phyloP scores from a whole-genome alignment of 1,140 invertebrate species.

The Halesus radiatus region DNA sequence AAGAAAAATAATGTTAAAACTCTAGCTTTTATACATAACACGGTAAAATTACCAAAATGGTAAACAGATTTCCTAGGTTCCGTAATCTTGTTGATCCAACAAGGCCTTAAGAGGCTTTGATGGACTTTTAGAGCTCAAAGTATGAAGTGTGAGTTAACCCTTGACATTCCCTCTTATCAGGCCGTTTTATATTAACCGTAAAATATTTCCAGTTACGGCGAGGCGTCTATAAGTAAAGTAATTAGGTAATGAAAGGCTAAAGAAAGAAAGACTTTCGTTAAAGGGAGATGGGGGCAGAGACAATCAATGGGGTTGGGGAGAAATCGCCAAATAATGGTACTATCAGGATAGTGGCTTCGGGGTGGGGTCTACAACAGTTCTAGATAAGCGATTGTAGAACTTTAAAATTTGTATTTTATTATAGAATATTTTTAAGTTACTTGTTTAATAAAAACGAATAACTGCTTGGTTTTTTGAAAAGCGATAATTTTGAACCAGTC shows the following conservation, averaged over 20 bases:
- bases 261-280: conserved; percentile 51
- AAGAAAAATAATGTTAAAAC: too few species aligned
- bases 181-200: conserved; percentile 21
- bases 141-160: conserved; percentile 18
- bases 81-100: background rate
- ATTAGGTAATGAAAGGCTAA: conserved; percentile 57
- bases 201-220: conserved; percentile 10
- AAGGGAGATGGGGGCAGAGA: conserved; percentile 41
- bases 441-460: too few species aligned
- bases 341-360: background rate
- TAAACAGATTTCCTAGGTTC: background rate
- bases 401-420: too few species aligned
- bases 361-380: background rate
- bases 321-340: conserved; percentile 54
- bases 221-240: conserved; percentile 54
- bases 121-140: background rate
- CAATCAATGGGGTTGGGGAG: conserved; percentile 45
- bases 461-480: too few species aligned
- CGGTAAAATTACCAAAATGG: too few species aligned
- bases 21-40: too few species aligned
- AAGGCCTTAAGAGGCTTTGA: background rate
- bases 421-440: too few species aligned
- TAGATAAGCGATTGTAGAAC: too few species aligned
- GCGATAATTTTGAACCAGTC: too few species aligned
- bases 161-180: conserved; percentile 7